Evolutionary conservation across 2,113 vertebrate genomes (phyloP), one percentile per base, ranked within the genome.

Genomic region (Saiga tatarica): DNA sequence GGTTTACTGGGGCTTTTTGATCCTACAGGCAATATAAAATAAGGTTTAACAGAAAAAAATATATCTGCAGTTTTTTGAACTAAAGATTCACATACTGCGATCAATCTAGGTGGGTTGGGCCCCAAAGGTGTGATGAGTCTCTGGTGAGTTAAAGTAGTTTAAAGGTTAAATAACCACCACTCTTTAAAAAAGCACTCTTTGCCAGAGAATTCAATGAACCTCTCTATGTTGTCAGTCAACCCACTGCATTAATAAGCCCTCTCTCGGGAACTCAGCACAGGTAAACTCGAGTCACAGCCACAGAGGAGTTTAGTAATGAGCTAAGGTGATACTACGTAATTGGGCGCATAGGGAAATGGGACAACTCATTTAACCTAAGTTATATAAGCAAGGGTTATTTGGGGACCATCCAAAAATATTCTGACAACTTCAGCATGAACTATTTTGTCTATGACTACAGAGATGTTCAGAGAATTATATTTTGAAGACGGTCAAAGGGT

Each of bases 291-390:
- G 76, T 71, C n/a, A 17, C 0, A 0, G 89, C 62, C 71, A 42
- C 90, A 50, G 67, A 94, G 93, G 95, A 91, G 91, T 94, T 79
- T 26, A 87, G 82, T 97, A 95, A 95, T 95, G 91, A 94, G 60
- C 53, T 28, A 36, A 87, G 57, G 52, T 90, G 89, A 81, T 23
- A 28, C 52, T 5, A 94, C 17, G n/a, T 96, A 96, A 97, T 96
- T 96, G 82, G 96, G 71, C 93, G 91, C 82, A 25, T 0, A 76
- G 96, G 95, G 97, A 89, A 60, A 81, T 39, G 79, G 84, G 91
- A 76, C n/a, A 60, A n/a, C 74, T 92, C 57, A 92, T 84, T 85
- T 74, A 91, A 82, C 81, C 45, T 53, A 47, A 23, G 79, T 85
- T 84, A 90, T 13, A 45, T 45, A 83, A 88, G 87, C 53, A 91